A percentile compares a stretch with the other conserved stretches of the same genome.
Conservation (phyloP, 2,888 invertebrate species). For the Cataglyphis altisquamis region DNA sequence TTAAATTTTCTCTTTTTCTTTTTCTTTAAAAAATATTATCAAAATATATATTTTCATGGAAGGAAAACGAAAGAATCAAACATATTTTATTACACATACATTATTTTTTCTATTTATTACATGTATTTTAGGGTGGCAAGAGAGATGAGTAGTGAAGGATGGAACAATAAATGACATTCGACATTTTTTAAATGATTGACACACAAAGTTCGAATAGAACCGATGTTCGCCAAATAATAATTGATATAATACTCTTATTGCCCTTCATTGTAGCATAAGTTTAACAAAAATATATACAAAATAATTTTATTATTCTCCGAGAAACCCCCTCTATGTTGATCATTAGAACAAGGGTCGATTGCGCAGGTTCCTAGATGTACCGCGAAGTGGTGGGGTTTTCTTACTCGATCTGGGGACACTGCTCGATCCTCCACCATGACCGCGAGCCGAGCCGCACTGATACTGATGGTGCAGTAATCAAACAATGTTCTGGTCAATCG, state of each 20-base stretch:
- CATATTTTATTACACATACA: not conserved
- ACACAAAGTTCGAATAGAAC: not conserved
- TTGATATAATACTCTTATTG: too few relatives aligned
- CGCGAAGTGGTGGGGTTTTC: not conserved
- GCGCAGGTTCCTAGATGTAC: not conserved
- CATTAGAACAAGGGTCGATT: not conserved
- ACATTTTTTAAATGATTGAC: not conserved
- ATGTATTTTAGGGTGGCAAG: not conserved
- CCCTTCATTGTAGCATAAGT: not conserved
- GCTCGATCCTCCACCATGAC: too few relatives aligned
- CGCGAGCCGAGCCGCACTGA: constrained; percentile 6
- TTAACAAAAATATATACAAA: not conserved
- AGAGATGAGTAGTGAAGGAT: not conserved
- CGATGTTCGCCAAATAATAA: not conserved
- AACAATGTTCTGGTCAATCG: constrained; percentile 69
- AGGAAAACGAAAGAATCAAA: not conserved
- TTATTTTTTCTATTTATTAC: not conserved
- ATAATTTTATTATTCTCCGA: not conserved
- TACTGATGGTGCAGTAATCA: constrained; percentile 64
- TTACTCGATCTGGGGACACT: constrained; percentile 14
- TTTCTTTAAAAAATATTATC: not conserved
- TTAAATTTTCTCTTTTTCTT: not conserved
- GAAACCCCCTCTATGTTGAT: not conserved
- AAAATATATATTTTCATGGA: not conserved
- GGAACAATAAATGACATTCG: too few relatives aligned